These are phyloP conservation scores for Planococcus citri DNA, from an alignment of 1,140 invertebrate genomes.

Conservation along the genomic window DNA sequence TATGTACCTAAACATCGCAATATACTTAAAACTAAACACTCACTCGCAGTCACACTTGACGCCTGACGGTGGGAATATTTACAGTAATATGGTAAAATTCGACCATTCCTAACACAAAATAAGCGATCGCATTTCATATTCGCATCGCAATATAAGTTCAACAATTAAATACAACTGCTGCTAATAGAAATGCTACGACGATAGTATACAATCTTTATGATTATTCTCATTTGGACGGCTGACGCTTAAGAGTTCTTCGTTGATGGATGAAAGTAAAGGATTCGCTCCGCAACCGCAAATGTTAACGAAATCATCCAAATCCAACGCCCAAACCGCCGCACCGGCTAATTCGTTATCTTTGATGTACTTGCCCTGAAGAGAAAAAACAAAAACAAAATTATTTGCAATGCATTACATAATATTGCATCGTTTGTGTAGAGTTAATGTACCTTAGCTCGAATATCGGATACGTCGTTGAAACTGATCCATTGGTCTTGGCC, in stretches of 20 bases:
- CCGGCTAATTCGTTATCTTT: conserved; percentile 62
- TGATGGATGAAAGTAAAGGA: conserved; percentile 26
- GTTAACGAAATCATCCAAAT: conserved; percentile 72
- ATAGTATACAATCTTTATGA: neutral
- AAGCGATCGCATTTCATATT: no score
- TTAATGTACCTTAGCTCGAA: conserved; percentile 42
- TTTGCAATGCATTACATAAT: neutral
- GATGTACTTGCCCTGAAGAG: conserved; percentile 41
- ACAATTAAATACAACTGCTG: no score
- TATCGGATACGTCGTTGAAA: conserved; percentile 48
- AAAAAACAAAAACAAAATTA: neutral
- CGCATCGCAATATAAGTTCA: no score
- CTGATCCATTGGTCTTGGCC: conserved; percentile 48
- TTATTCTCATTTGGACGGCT: neutral
- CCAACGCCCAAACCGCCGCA: conserved; percentile 78
- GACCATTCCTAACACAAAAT: no score
- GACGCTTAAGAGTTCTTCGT: conserved; percentile 23
- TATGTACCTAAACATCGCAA: no score
- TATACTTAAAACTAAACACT: no score
- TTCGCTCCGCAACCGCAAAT: conserved; percentile 31
- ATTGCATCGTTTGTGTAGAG: no score
- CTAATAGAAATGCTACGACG: no score
- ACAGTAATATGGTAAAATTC: no score
- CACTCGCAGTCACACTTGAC: no score
- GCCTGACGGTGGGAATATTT: no score